These are phyloP conservation scores for Thunnus thynnus DNA, from an alignment of 2,113 vertebrate genomes.

Conservation along the genomic window DNA sequence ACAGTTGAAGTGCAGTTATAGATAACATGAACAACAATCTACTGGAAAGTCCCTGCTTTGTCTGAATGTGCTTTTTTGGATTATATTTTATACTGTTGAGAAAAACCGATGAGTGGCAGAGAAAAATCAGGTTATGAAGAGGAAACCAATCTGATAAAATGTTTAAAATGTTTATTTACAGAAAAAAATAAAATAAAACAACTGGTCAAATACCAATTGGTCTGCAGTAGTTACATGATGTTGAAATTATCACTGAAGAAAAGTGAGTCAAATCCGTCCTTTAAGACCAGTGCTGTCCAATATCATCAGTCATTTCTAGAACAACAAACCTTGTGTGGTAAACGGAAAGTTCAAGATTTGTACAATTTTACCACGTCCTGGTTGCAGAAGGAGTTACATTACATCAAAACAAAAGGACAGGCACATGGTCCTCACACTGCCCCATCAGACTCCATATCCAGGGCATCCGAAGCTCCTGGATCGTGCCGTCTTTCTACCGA, in stretches of 20 bases:
- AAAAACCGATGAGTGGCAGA: background rate
- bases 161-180: constrained; percentile 86
- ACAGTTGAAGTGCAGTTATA: constrained; percentile 7
- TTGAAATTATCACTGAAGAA: background rate
- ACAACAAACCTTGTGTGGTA: too few species aligned
- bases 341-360: too few species aligned
- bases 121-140: background rate
- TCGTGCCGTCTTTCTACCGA: constrained; percentile 86
- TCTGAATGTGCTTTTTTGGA: background rate
- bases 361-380: background rate
- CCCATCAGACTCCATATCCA: constrained; percentile 50
- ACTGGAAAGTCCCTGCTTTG: constrained; percentile 58
- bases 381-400: background rate
- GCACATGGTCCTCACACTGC: fast-evolving
- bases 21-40: constrained; percentile 26
- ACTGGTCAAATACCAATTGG: background rate
- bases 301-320: background rate
- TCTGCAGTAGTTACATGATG: constrained; percentile 10
- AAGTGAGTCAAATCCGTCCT: background rate
- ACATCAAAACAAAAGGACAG: background rate
- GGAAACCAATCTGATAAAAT: constrained; percentile 30
- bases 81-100: background rate
- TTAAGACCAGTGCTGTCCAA: background rate
- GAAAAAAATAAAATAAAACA: constrained; percentile 40
- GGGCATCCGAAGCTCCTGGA: constrained; percentile 88